Percentiles rank a stretch among this genome's conserved stretches.
Evolutionary conservation across 23 tunicate species (phyloP).

Genomic region (Halocynthia roretzi): DNA sequence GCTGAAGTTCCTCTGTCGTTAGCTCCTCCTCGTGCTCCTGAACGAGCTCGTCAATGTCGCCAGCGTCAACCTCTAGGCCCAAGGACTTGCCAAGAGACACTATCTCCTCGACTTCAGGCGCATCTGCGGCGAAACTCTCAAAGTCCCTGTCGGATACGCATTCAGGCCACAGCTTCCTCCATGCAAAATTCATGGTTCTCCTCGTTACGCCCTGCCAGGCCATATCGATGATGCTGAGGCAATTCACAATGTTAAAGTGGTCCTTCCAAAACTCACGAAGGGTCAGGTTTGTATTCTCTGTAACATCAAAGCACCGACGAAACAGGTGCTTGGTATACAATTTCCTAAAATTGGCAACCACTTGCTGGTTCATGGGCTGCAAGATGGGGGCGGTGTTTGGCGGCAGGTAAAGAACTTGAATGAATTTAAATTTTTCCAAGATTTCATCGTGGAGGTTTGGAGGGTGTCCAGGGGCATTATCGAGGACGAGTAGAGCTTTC

Average conservation of each 20-base stretch:
- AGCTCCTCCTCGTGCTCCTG: neutral
- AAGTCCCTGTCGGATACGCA: constrained; percentile 15
- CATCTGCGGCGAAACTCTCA: constrained; percentile 10
- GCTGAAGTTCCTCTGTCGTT: constrained; percentile 16
- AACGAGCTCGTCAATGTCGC: constrained; percentile 1
- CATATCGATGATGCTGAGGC: neutral
- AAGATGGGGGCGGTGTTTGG: constrained; percentile 6
- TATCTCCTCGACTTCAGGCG: constrained; percentile 1
- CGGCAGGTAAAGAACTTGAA: constrained; percentile 9
- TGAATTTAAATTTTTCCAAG: neutral
- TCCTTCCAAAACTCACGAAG: constrained; percentile 11
- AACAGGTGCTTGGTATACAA: constrained; percentile 2
- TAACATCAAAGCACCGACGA: constrained; percentile 20
- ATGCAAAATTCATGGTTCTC: neutral
- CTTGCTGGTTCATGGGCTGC: neutral
- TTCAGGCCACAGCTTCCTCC: neutral
- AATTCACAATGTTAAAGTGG: neutral
- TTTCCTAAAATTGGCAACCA: neutral
- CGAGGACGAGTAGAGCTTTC: constrained; percentile 24
- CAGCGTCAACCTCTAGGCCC: constrained; percentile 1
- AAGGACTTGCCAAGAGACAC: too few species aligned
- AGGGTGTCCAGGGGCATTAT: constrained; percentile 40
- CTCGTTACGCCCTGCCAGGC: constrained; percentile 9
- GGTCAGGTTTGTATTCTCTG: constrained; percentile 11
- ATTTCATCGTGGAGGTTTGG: constrained; percentile 22